Percentiles rank a stretch among this genome's conserved stretches.
phyloP scores from a whole-genome alignment of 2,888 invertebrate species.

The Platerodrilus igneus region DNA sequence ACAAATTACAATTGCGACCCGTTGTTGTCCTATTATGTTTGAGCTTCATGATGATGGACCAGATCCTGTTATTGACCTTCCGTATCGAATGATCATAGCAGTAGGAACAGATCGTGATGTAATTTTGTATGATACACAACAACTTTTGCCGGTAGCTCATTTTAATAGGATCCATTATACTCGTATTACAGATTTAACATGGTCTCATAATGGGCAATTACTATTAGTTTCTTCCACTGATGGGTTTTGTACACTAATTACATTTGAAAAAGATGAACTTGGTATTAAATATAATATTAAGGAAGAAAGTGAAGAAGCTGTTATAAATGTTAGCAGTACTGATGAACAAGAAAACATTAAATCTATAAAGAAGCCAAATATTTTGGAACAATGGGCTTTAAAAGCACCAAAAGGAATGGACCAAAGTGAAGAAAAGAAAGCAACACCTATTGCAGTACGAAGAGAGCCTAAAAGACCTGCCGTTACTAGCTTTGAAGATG shows the following conservation, averaged over 20 bases:
- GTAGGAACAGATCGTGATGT: conserved; percentile 85
- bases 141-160: conserved; percentile 70
- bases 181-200: conserved; percentile 80
- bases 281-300: conserved; percentile 57
- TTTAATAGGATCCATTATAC: conserved; percentile 86
- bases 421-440: not conserved
- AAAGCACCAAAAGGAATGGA: conserved; percentile 21
- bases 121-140: conserved; percentile 84
- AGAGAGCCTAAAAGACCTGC: conserved; percentile 5
- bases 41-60: conserved; percentile 56
- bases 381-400: conserved; percentile 42
- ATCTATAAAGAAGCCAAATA: conserved; percentile 36
- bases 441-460: no score
- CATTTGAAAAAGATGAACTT: conserved; percentile 70
- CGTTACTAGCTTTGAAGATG: no score
- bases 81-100: conserved; percentile 84
- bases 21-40: conserved; percentile 75
- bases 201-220: conserved; percentile 76
- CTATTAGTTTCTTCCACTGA: conserved; percentile 81
- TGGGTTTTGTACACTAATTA: conserved; percentile 81
- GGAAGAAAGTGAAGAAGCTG: conserved; percentile 42
- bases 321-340: conserved; percentile 34
- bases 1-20: conserved; percentile 77
- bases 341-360: conserved; percentile 31
- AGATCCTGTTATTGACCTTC: conserved; percentile 55